Evolutionary conservation across 2,113 vertebrate species (phyloP).

Genomic region (Rhabdornis inornatus): DNA sequence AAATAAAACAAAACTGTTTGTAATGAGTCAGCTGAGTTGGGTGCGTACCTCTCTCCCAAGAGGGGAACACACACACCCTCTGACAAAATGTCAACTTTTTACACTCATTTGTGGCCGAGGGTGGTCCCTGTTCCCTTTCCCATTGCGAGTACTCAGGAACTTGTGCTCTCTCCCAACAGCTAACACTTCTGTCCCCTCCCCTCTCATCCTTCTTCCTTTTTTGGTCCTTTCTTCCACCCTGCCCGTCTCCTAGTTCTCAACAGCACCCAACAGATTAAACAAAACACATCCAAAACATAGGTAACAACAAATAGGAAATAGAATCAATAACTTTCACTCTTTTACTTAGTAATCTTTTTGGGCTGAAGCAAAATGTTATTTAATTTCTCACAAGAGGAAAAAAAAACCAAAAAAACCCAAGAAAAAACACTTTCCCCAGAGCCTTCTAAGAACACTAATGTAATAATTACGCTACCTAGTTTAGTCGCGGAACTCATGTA

Average conservation of each 20-base stretch:
- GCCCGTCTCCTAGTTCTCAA: neutral
- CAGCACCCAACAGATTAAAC: neutral
- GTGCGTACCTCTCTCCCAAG: fast-evolving
- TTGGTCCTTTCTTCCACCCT: neutral
- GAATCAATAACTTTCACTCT: neutral
- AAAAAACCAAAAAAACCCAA: neutral
- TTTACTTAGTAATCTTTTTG: neutral
- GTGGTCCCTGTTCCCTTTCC: neutral
- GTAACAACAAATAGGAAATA: neutral
- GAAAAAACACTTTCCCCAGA: neutral
- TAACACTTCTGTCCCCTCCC: too few relatives aligned
- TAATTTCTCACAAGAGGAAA: neutral
- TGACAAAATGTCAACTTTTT: neutral
- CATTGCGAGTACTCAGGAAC: neutral
- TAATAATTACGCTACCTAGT: neutral
- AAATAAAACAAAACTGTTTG: neutral
- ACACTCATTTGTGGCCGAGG: fast-evolving
- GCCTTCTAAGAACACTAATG: neutral
- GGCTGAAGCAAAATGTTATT: neutral
- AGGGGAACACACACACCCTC: fast-evolving
- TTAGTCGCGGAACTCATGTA: neutral
- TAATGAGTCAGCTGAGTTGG: neutral
- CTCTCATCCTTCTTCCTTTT: neutral
- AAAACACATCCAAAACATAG: neutral
- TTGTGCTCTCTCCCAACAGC: neutral